A percentile compares a stretch with the other conserved stretches of the same genome.
Evolutionary conservation across 2,888 invertebrate species (phyloP).

Genomic region (Hemistola chrysoprasaria): DNA sequence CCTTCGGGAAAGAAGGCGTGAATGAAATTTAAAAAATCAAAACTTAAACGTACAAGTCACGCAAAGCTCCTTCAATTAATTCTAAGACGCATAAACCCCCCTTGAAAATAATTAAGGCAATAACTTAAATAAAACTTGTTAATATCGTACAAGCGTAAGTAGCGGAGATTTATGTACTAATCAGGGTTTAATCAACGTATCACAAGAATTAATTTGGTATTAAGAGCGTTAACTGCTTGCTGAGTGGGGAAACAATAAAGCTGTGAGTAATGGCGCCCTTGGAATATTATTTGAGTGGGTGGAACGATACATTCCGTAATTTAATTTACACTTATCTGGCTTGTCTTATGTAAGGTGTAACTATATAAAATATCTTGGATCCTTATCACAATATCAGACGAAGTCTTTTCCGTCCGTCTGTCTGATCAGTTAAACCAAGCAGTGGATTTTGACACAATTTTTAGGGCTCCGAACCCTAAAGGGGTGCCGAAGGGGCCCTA

Average conservation of each 20-base stretch:
- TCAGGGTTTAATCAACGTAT: conserved; percentile 73
- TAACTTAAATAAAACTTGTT: conserved; percentile 9
- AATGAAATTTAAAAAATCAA: too few relatives aligned
- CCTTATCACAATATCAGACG: too few relatives aligned
- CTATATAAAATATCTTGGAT: too few relatives aligned
- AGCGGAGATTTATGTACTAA: conserved; percentile 65
- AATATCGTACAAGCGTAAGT: conserved; percentile 17
- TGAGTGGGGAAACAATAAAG: conserved; percentile 61
- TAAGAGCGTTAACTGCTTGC: conserved; percentile 57
- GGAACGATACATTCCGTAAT: conserved; percentile 47
- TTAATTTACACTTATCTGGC: neutral
- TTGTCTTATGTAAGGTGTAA: neutral
- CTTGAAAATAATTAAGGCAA: conserved; percentile 1
- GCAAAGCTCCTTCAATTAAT: neutral
- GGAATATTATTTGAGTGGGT: conserved; percentile 50
- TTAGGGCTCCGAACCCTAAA: too few relatives aligned
- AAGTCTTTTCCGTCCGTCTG: too few relatives aligned
- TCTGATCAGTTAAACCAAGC: too few relatives aligned
- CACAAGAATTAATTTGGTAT: conserved; percentile 70
- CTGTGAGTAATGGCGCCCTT: conserved; percentile 53
- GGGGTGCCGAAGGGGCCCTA: too few relatives aligned
- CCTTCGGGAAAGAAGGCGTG: too few relatives aligned
- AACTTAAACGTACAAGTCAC: too few relatives aligned
- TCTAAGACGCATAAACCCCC: neutral
- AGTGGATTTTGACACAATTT: too few relatives aligned